Evolutionary conservation across 2,113 vertebrate species (phyloP).

Genomic region (Butorides virescens): DNA sequence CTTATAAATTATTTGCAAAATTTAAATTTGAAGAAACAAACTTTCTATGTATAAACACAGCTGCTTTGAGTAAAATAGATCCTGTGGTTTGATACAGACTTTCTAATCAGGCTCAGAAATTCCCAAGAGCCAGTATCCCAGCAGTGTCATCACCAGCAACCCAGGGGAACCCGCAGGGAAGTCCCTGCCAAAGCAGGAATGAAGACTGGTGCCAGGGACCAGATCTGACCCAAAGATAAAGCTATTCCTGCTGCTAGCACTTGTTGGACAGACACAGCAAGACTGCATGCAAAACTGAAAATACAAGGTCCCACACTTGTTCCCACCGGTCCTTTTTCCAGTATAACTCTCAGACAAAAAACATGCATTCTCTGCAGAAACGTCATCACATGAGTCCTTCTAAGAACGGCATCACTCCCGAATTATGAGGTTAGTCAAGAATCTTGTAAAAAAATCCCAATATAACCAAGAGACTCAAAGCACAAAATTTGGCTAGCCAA

Average conservation of each 20-base stretch:
- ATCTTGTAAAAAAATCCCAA: neutral
- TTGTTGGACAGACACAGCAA: neutral
- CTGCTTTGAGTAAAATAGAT: neutral
- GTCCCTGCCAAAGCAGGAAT: neutral
- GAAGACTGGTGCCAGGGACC: neutral
- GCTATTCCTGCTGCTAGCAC: neutral
- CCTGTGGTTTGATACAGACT: neutral
- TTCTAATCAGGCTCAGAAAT: neutral
- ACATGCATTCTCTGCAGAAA: neutral
- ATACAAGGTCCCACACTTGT: neutral
- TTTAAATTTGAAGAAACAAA: neutral
- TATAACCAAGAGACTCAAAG: neutral
- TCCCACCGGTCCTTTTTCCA: neutral
- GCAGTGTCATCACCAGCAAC: neutral
- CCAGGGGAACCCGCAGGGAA: neutral
- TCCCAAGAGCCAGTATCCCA: neutral
- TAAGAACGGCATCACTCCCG: neutral
- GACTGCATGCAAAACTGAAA: neutral
- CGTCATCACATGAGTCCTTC: fast-evolving
- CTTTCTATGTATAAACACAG: neutral
- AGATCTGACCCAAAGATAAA: neutral
- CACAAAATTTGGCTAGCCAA: neutral
- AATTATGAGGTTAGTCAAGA: neutral
- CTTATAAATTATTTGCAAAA: neutral
- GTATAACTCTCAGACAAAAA: neutral